phyloP scores from a whole-genome alignment of 92 coral and sea anemone species.

The Chrysogorgia sp. region DNA sequence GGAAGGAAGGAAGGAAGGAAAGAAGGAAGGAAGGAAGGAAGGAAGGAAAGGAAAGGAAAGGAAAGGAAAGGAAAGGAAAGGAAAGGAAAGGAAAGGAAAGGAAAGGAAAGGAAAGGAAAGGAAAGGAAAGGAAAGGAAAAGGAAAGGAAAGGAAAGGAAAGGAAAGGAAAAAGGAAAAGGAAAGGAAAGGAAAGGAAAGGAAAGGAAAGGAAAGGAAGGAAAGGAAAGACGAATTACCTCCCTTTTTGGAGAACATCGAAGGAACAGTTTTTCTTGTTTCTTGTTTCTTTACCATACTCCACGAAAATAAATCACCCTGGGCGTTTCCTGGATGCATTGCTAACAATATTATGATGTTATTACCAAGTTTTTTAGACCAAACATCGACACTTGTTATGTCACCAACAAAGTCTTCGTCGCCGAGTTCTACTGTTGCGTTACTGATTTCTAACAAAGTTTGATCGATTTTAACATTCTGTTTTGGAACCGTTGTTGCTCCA shows the following conservation, averaged over 20 bases:
- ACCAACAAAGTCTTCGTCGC: neutral
- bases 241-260: neutral
- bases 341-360: neutral
- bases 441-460: neutral
- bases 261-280: neutral
- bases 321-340: slow-evolving; percentile 26
- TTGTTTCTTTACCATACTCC: neutral
- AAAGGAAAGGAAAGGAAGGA: neutral
- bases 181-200: neutral
- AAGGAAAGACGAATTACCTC: neutral
- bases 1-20: slow-evolving; percentile 5
- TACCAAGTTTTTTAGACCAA: neutral
- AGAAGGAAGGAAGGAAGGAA: no score
- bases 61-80: neutral
- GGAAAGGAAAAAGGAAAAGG: neutral
- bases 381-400: slow-evolving; percentile 18
- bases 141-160: neutral
- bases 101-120: neutral
- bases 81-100: neutral
- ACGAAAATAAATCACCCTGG: slow-evolving; percentile 12
- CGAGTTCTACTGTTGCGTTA: neutral
- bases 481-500: neutral
- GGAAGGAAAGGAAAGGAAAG: neutral
- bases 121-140: neutral
- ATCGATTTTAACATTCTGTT: neutral